Evolutionary conservation across 2,888 invertebrate genomes (phyloP), one percentile per base, ranked within the genome.

Genomic region (Coenonympha arcania): DNA sequence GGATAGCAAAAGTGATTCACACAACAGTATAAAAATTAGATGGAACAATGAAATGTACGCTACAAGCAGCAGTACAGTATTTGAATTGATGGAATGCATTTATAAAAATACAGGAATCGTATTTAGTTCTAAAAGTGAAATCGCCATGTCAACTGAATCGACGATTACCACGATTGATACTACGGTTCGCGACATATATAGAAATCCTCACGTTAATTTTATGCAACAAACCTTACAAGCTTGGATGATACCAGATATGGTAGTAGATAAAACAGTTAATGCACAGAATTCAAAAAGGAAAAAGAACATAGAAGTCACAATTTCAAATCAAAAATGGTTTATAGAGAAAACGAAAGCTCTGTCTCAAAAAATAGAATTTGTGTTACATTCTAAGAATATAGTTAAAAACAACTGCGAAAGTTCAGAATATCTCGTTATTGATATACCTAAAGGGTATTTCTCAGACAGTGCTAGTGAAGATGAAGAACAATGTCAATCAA

Each of bases 381-480:
- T 80, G 2, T 62, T 81, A 54, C 72, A 73, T 60, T 69, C 79
- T 0, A 70, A 71, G 15, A 69, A 73, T 50, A 54, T 67, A 8
- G 55, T 61, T 0, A 61, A 59, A 37, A 26, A 59, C 1, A 52
- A 60, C n/a, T n/a, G n/a, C n/a, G 49, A 58, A 6, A 79, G 72
- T 59, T 73, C 75, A 0, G 72, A 79, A 43, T 78, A 72, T 56
- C 58, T 80, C 41, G 66, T 67, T 52, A 80, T 82, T 46, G 71
- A 80, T 51, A 78, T 83, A 56, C 81, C 81, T 1, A 73, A 74
- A 63, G 74, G 71, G 13, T 83, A 78, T 45, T 76, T 82, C 52
- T 61, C 72, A 11, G 66, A 72, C 28, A 66, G 69, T 2, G 73
- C 63, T 18, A 65, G 63, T 22, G 68, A 71, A 8, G 68, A 67